Conservation (phyloP, 2,113 vertebrate genomes). For the Nanorana parkeri region DNA sequence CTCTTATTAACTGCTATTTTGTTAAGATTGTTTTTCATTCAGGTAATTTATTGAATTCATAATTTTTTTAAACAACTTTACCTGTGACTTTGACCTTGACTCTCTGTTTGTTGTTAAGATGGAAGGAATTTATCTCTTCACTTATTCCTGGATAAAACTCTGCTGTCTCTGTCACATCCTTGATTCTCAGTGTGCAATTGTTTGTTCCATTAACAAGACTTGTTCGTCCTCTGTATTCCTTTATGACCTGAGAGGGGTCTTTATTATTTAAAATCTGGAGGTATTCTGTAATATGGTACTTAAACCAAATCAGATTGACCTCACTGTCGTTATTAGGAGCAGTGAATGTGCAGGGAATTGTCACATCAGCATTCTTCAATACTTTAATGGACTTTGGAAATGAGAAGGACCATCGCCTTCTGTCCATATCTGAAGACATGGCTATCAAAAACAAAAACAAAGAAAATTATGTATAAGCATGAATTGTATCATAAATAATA, state of each 20-base stretch:
- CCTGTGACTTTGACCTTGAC: neutral
- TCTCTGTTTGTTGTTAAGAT: neutral
- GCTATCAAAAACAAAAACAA: neutral
- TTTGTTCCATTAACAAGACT: slow-evolving; percentile 1
- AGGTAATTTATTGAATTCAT: too few relatives aligned
- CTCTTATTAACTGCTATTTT: too few relatives aligned
- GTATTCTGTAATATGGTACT: neutral
- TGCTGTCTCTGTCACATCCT: neutral
- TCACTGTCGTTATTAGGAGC: neutral
- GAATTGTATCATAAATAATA: too few relatives aligned
- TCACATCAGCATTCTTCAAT: neutral
- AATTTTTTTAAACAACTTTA: neutral
- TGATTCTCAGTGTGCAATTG: slow-evolving; percentile 31
- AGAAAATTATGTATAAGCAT: too few relatives aligned
- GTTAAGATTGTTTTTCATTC: too few relatives aligned
- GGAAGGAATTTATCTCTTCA: neutral
- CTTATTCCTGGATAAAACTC: slow-evolving; percentile 18
- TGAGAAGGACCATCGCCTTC: neutral
- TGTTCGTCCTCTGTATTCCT: neutral
- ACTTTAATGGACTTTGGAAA: slow-evolving; percentile 4
- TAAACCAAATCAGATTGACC: neutral
- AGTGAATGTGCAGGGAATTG: slow-evolving; percentile 27
- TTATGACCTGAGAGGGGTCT: neutral
- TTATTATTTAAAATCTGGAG: neutral
- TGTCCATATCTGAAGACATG: neutral